Percentiles rank a stretch among this genome's conserved stretches.
These are phyloP conservation scores for Pilophorus perplexus DNA, from an alignment of 2,888 invertebrate species.

Conservation along the genomic window DNA sequence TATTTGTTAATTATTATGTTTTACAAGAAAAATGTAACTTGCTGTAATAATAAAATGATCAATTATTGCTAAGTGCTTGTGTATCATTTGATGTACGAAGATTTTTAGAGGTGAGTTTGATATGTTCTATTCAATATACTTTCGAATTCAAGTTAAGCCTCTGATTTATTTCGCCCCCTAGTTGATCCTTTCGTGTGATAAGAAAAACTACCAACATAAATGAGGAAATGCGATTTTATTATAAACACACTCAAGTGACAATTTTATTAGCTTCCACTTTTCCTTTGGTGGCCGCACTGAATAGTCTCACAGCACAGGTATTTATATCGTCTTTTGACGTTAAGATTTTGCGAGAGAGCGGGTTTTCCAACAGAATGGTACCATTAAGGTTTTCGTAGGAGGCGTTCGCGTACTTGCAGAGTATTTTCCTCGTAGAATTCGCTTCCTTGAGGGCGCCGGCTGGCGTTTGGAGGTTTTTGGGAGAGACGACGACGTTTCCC, in stretches of 20 bases:
- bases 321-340: constrained; percentile 7
- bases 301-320: constrained; percentile 1
- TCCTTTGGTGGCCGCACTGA: not conserved
- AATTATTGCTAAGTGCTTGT: too few relatives aligned
- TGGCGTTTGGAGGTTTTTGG: not conserved
- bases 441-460: not conserved
- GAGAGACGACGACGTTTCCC: constrained; percentile 20
- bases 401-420: constrained; percentile 13
- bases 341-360: not conserved
- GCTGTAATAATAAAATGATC: too few relatives aligned
- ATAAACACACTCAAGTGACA: not conserved
- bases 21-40: too few relatives aligned
- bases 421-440: not conserved
- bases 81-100: too few relatives aligned
- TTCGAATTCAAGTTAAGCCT: too few relatives aligned
- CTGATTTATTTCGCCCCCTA: too few relatives aligned
- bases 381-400: constrained; percentile 25
- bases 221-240: too few relatives aligned
- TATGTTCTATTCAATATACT: too few relatives aligned
- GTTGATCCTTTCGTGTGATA: too few relatives aligned
- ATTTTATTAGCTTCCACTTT: constrained; percentile 9
- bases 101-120: too few relatives aligned
- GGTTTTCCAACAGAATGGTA: constrained; percentile 20
- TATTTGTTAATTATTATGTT: too few relatives aligned
- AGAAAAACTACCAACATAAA: too few relatives aligned